These are phyloP conservation scores for Nematostella vectensis DNA, from an alignment of 92 coral and sea anemone species.

Conservation along the genomic window DNA sequence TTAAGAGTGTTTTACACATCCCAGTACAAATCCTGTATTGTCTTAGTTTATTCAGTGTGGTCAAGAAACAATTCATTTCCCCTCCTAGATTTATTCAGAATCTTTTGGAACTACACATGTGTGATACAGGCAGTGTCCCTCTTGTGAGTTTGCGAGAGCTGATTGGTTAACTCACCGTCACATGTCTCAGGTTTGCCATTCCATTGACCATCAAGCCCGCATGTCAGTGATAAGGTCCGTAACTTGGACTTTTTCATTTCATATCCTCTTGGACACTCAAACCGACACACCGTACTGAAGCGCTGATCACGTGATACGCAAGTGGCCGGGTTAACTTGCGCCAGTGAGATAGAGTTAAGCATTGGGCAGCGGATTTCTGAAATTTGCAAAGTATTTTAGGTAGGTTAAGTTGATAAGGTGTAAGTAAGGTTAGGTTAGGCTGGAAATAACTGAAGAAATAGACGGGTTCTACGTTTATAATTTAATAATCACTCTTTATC, in stretches of 20 bases:
- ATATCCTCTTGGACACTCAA: slow-evolving; percentile 78
- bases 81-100: too few species aligned
- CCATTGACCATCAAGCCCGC: slow-evolving; percentile 65
- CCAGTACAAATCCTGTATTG: too few species aligned
- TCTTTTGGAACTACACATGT: too few species aligned
- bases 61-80: too few species aligned
- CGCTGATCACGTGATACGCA: slow-evolving; percentile 54
- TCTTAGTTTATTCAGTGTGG: too few species aligned
- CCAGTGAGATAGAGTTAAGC: slow-evolving; percentile 81
- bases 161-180: slow-evolving; percentile 62
- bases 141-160: too few species aligned
- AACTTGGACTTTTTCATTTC: slow-evolving; percentile 44
- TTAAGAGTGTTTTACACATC: too few species aligned
- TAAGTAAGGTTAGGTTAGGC: not conserved
- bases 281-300: slow-evolving; percentile 51
- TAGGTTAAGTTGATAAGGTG: not conserved
- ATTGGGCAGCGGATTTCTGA: slow-evolving; percentile 78
- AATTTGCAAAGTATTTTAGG: not conserved
- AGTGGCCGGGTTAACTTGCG: slow-evolving; percentile 57
- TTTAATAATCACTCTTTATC: too few species aligned
- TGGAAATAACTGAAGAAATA: not conserved
- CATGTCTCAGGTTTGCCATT: slow-evolving; percentile 55
- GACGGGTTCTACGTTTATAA: too few species aligned
- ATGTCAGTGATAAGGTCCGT: slow-evolving; percentile 37
- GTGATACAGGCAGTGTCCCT: too few species aligned